Evolutionary conservation across 2,888 invertebrate species (phyloP), one percentile per base, ranked within the genome.

Genomic region (Drosophila recens): DNA sequence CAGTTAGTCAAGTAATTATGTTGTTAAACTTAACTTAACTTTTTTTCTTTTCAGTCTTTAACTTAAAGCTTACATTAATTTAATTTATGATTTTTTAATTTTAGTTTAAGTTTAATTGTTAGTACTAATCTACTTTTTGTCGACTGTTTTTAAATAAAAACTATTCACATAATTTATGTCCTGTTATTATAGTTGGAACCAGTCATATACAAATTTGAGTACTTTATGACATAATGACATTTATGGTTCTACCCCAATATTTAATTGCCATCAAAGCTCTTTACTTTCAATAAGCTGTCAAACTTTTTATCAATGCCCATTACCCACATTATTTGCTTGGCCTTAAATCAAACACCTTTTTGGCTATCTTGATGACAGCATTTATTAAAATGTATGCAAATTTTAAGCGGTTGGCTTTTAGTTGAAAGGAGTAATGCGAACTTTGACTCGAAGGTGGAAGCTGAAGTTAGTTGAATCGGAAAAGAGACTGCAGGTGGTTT

Each of bases 401-500:
- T 42, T 66, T n/a, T 43, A 48, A 61, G 33, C 17, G 1, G 0
- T n/a, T 45, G 53, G 34, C 40, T 76, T 48, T 66, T 42, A 57
- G 46, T 54, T 33, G 17, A 11, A 13, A 40, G n/a, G n/a, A 38
- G 36, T 30, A 64, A 56, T 49, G 42, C 11, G 42, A 40, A 51
- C 48, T 56, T 62, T 56, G 53, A 33, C 58, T 54, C 23, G n/a
- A 20, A 17, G 33, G 10, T 49, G 23, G 38, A 6, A 40, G 48
- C 13, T 36, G 13, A n/a, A 42, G 6, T 4, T 36, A 30, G n/a
- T 40, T 13, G 15, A 38, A 27, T 23, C 23, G 11, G 46, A 46
- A 34, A 4, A 5, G 27, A 51, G 58, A 40, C 53, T 63, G 51
- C 75, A 75, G 64, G 63, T 79, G 80, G 36, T 52, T 17, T 8